A percentile compares a stretch with the other conserved stretches of the same genome.
Evolutionary conservation across 2,888 invertebrate species (phyloP).

Genomic region (Leptinotarsa juncta): DNA sequence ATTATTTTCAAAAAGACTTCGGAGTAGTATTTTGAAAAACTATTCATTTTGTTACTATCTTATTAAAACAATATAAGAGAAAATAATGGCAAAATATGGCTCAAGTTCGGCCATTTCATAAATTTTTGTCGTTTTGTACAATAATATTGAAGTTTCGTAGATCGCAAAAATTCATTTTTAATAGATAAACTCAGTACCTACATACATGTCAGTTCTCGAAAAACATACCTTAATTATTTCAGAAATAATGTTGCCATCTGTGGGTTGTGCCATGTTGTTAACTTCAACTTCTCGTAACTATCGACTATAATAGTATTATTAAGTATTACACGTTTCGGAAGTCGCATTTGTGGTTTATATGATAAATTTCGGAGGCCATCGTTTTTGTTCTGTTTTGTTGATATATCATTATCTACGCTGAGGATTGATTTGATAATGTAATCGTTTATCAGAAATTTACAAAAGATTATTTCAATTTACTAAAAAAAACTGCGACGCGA

Average conservation of each 20-base stretch:
- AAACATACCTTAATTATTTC: conserved; percentile 36
- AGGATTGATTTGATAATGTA: background rate
- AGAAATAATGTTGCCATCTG: conserved; percentile 38
- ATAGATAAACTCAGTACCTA: background rate
- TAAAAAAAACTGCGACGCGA: too few relatives aligned
- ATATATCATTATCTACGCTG: background rate
- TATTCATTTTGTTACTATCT: too few relatives aligned
- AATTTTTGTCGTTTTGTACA: background rate
- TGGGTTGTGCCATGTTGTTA: background rate
- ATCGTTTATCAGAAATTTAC: background rate
- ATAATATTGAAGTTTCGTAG: too few relatives aligned
- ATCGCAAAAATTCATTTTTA: too few relatives aligned
- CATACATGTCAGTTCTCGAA: background rate
- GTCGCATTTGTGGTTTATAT: background rate
- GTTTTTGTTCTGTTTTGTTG: conserved; percentile 9
- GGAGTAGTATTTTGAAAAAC: too few relatives aligned
- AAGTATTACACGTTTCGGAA: background rate
- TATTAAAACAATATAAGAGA: too few relatives aligned
- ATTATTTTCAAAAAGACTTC: too few relatives aligned
- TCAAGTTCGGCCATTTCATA: too few relatives aligned
- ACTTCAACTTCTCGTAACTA: background rate
- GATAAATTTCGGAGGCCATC: background rate
- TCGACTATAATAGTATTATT: background rate
- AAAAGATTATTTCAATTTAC: too few relatives aligned
- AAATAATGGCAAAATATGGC: too few relatives aligned